Base-by-base conservation (phyloP, 2,797 vertebrate genomes). In the Geotria australis region DNA sequence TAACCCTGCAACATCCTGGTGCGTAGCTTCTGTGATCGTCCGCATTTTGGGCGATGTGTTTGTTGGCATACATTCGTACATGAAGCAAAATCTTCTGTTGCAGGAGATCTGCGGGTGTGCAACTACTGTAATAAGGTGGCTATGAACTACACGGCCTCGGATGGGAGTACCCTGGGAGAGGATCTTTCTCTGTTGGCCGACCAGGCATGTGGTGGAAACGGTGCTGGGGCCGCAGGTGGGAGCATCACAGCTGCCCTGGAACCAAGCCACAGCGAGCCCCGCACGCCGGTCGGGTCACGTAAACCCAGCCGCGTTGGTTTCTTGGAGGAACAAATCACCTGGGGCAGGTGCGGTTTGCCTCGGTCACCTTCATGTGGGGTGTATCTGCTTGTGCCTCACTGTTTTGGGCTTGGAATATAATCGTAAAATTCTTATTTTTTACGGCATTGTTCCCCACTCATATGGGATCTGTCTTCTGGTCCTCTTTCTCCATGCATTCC, bases 121-220 rank as follows among this genome's bases (percentile, higher is more conserved):
- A 96, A 86, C 1, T 98, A 95, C 67, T 98, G 91, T 64, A 79
- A 88, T 48, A 98, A 96, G 67, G 77, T 98, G 57, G 91, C 88
- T 1, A 72, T 96, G 57, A 96, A 74, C 74, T 98, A 98, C 1
- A 79, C 91, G 8, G 84, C 94, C 71, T 89, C 85, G 1, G 91
- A 98, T 63, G 80, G 84, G 1, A 77, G 80, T 64, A 82, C 77
- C 60, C 85, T 98, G 2, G 85, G 85, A 1, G 91, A 98, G 62
- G 91, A 98, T 63, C 73, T 98, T 60, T 94, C 74, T 7, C 75
- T 71, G 14, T 68, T 94, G 64, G 85, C 91, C 0, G 91, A 98
- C 68, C 82, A 85, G 1, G 67, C 83, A 0, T 79, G 70, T 63
- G 83, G 49, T n/a, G 24, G 24, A 24, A 38, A 38, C 38, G 24